These are phyloP conservation scores for Drosophila ohnishii DNA, from an alignment of 1,140 invertebrate genomes.

Conservation along the genomic window DNA sequence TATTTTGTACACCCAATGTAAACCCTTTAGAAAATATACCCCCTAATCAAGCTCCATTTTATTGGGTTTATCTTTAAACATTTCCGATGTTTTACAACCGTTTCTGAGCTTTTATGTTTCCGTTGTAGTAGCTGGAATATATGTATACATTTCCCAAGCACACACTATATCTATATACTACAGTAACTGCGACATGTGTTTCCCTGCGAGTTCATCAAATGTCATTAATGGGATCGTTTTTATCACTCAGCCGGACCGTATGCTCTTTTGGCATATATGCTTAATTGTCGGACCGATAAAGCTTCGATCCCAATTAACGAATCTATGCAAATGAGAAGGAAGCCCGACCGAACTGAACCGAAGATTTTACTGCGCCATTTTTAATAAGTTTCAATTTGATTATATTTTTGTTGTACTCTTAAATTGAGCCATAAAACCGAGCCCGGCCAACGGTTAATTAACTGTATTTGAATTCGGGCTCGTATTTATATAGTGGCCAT, in stretches of 20 bases:
- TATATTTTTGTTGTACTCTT: slow-evolving; percentile 63
- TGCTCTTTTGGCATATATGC: slow-evolving; percentile 59
- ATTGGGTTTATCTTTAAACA: slow-evolving; percentile 49
- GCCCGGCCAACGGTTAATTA: slow-evolving; percentile 60
- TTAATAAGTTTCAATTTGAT: slow-evolving; percentile 76
- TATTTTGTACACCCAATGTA: too few relatives aligned
- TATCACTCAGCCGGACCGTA: slow-evolving; percentile 47
- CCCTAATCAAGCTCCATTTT: slow-evolving; percentile 23
- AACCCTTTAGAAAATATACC: neutral
- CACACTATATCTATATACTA: slow-evolving; percentile 5
- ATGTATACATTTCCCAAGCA: neutral
- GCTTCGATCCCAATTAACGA: slow-evolving; percentile 66
- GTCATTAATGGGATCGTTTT: slow-evolving; percentile 62
- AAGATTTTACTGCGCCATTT: slow-evolving; percentile 55
- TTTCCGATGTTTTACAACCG: slow-evolving; percentile 67
- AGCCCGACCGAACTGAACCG: slow-evolving; percentile 11
- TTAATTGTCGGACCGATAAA: slow-evolving; percentile 69
- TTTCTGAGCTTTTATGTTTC: slow-evolving; percentile 68
- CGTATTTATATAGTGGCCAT: slow-evolving; percentile 32
- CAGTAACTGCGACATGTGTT: slow-evolving; percentile 30
- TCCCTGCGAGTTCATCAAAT: slow-evolving; percentile 54
- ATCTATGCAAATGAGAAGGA: slow-evolving; percentile 70
- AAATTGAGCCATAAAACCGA: slow-evolving; percentile 76
- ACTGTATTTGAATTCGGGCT: slow-evolving; percentile 54
- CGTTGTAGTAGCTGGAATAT: slow-evolving; percentile 52